phyloP scores from a whole-genome alignment of 2,797 vertebrate genomes.

The Echiichthys vipera region DNA sequence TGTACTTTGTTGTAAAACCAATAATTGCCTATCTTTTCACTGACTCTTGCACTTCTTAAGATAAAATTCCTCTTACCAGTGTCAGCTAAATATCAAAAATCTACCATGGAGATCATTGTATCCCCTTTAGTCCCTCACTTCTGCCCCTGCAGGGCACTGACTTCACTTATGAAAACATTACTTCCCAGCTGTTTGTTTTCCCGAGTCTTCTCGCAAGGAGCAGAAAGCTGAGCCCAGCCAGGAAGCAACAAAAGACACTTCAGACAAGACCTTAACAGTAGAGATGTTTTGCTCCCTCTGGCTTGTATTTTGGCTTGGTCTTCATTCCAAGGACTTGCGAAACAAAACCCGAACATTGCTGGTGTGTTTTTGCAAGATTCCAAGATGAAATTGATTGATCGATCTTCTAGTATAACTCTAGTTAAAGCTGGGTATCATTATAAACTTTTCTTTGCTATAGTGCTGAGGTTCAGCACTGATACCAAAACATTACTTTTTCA shows the following conservation, averaged over 20 bases:
- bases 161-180: conserved; percentile 80
- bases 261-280: conserved; percentile 55
- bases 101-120: conserved; percentile 47
- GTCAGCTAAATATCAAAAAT: conserved; percentile 41
- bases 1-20: conserved; percentile 36
- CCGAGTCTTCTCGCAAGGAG: conserved; percentile 71
- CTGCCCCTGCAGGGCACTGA: conserved; percentile 73
- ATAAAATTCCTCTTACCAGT: conserved; percentile 34
- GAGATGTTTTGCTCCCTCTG: conserved; percentile 63
- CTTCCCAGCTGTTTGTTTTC: conserved; percentile 81
- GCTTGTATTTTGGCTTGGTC: conserved; percentile 71
- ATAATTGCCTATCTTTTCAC: conserved; percentile 1
- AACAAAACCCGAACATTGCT: conserved; percentile 55
- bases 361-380: conserved; percentile 36
- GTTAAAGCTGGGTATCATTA: neutral
- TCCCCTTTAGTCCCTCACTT: conserved; percentile 69
- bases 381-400: conserved; percentile 12
- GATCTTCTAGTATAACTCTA: neutral
- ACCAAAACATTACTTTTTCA: neutral
- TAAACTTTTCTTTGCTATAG: neutral
- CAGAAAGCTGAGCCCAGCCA: conserved; percentile 74
- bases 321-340: conserved; percentile 68
- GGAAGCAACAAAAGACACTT: conserved; percentile 66
- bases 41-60: conserved; percentile 12
- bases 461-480: too few species aligned